These are phyloP conservation scores for Heterodera carotae DNA, from an alignment of 1,140 invertebrate genomes.

Conservation along the genomic window DNA sequence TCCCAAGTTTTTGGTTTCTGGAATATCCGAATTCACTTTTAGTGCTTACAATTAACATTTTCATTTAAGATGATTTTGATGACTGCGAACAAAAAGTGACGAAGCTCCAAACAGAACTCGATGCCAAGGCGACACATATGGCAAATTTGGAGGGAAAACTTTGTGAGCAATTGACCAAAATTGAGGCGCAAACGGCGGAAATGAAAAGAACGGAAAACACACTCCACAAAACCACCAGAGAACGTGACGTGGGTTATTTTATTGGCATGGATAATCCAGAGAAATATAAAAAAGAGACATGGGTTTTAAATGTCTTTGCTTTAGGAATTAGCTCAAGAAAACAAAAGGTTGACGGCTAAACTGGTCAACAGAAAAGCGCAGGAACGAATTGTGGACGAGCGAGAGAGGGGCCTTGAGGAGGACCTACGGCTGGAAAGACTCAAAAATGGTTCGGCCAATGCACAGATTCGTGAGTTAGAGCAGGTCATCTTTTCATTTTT, in stretches of 20 bases:
- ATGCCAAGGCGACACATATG: background rate
- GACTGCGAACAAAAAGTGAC: slow-evolving; percentile 4
- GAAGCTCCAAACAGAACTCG: slow-evolving; percentile 19
- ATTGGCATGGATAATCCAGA: no score
- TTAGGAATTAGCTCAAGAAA: slow-evolving; percentile 36
- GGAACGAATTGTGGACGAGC: slow-evolving; percentile 30
- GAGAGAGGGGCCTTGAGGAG: slow-evolving; percentile 30
- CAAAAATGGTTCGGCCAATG: slow-evolving; percentile 6
- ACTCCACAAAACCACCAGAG: background rate
- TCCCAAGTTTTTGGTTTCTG: background rate
- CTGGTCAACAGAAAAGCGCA: slow-evolving; percentile 41
- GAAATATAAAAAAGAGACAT: no score
- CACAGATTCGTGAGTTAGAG: slow-evolving; percentile 33
- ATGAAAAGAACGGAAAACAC: slow-evolving; percentile 8
- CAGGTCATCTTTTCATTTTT: slow-evolving; percentile 9
- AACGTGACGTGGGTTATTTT: slow-evolving; percentile 15
- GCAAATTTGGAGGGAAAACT: slow-evolving; percentile 12
- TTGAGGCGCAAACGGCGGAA: slow-evolving; percentile 12
- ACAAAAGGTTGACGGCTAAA: slow-evolving; percentile 28
- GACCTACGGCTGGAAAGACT: slow-evolving; percentile 25
- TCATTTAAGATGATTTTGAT: slow-evolving; percentile 27
- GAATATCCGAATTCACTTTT: no score
- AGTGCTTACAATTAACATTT: background rate
- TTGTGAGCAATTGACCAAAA: slow-evolving; percentile 11
- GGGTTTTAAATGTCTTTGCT: no score